These are phyloP conservation scores for Luehdorfia chinensis DNA, from an alignment of 1,140 invertebrate species.

Conservation along the genomic window DNA sequence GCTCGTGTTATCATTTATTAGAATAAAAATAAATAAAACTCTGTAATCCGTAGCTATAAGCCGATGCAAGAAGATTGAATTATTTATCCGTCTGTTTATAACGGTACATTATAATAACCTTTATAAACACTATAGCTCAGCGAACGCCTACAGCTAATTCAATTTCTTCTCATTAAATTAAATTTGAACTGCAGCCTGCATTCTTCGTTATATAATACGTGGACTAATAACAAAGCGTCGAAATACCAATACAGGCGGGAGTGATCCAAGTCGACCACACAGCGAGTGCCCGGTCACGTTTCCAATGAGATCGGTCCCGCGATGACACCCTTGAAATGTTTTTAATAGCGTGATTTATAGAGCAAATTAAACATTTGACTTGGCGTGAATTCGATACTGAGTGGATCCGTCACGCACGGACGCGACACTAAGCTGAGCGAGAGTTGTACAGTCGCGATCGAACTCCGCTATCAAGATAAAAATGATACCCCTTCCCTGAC, in stretches of 20 bases:
- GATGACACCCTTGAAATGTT: constrained; percentile 75
- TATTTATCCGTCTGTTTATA: too few relatives aligned
- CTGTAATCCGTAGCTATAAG: too few relatives aligned
- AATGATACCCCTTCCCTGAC: too few relatives aligned
- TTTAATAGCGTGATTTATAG: constrained; percentile 76
- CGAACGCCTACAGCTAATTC: constrained; percentile 40
- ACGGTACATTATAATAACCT: too few relatives aligned
- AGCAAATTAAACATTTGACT: constrained; percentile 77
- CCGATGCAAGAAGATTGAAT: too few relatives aligned
- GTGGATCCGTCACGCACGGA: constrained; percentile 72
- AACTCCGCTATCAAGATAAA: too few relatives aligned
- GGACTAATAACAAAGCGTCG: constrained; percentile 33
- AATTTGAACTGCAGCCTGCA: constrained; percentile 46
- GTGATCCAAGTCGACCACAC: constrained; percentile 39
- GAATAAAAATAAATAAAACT: too few relatives aligned
- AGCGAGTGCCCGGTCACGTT: constrained; percentile 58
- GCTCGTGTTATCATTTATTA: too few relatives aligned
- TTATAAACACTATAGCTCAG: too few relatives aligned
- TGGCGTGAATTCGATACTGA: constrained; percentile 72
- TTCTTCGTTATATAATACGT: constrained; percentile 33
- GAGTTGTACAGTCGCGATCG: constrained; percentile 27
- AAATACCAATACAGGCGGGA: constrained; percentile 36
- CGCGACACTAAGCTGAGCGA: constrained; percentile 33
- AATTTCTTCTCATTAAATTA: constrained; percentile 57
- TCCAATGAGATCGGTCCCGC: constrained; percentile 65